Conservation (phyloP, 2,113 vertebrate genomes). For the Ancistrus triradiatus region DNA sequence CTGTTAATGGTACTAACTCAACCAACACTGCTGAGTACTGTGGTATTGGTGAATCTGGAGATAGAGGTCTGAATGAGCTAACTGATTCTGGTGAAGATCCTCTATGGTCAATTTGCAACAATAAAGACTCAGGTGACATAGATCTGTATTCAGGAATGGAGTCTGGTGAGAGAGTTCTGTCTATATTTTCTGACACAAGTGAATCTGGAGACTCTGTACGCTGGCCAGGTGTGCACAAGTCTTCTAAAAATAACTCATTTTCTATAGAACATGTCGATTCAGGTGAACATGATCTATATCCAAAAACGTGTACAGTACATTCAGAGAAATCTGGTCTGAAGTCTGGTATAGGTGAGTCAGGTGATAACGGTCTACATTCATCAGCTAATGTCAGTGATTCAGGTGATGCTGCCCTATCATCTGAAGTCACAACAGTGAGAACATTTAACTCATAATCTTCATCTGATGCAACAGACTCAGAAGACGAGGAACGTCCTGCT, state of each 20-base stretch:
- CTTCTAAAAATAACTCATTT: slow-evolving; percentile 1
- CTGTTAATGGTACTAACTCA: slow-evolving; percentile 8
- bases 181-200: slow-evolving; percentile 14
- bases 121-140: slow-evolving; percentile 37
- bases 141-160: slow-evolving; percentile 41
- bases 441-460: slow-evolving; percentile 34
- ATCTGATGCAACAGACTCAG: slow-evolving; percentile 43
- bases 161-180: slow-evolving; percentile 37
- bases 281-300: slow-evolving; percentile 28
- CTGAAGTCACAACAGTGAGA: background rate
- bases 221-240: background rate
- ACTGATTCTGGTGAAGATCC: slow-evolving; percentile 31
- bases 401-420: slow-evolving; percentile 30
- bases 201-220: slow-evolving; percentile 40
- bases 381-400: slow-evolving; percentile 38
- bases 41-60: slow-evolving; percentile 32
- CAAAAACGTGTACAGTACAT: background rate
- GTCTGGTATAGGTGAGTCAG: slow-evolving; percentile 51
- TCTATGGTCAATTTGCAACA: slow-evolving; percentile 6
- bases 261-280: slow-evolving; percentile 30
- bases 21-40: slow-evolving; percentile 19
- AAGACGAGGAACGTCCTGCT: slow-evolving; percentile 28
- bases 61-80: slow-evolving; percentile 5
- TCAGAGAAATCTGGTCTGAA: background rate
- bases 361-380: slow-evolving; percentile 35